Percentiles rank a stretch among this genome's conserved stretches.
Evolutionary conservation across 1,140 invertebrate species (phyloP).

Genomic region (Drosophila willistoni): DNA sequence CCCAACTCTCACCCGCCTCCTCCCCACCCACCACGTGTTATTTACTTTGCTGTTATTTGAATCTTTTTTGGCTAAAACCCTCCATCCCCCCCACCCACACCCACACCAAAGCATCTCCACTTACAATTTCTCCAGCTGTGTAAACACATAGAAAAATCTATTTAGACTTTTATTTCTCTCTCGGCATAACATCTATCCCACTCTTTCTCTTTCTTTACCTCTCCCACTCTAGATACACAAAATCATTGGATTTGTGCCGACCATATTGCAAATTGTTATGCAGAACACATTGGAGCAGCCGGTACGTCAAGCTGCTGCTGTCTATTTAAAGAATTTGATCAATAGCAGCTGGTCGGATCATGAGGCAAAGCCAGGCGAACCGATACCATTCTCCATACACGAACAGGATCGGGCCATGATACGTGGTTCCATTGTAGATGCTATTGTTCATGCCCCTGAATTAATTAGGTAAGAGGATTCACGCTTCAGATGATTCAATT

Average conservation of each 20-base stretch:
- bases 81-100: not conserved
- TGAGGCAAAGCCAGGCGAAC: conserved; percentile 89
- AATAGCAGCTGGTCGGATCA: conserved; percentile 94
- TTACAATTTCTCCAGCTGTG: conserved; percentile 49
- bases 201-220: not conserved
- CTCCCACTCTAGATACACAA: conserved; percentile 91
- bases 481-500: too few species aligned
- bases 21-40: too few species aligned
- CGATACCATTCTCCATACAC: conserved; percentile 93
- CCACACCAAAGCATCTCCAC: conserved; percentile 26
- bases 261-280: conserved; percentile 97
- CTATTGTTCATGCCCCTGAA: conserved; percentile 96
- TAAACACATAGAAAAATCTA: conserved; percentile 61
- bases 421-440: conserved; percentile 96
- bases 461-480: conserved; percentile 88
- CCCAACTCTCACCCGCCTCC: not conserved
- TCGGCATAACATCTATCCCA: not conserved
- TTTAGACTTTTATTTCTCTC: conserved; percentile 18
- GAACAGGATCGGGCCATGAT: conserved; percentile 98
- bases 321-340: conserved; percentile 98
- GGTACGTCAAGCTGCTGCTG: conserved; percentile 96
- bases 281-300: conserved; percentile 94
- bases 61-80: conserved; percentile 21
- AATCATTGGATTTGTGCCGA: conserved; percentile 97
- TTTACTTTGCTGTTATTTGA: conserved; percentile 13